These are phyloP conservation scores for Octodonta nipae DNA, from an alignment of 2,888 invertebrate species.

Conservation along the genomic window DNA sequence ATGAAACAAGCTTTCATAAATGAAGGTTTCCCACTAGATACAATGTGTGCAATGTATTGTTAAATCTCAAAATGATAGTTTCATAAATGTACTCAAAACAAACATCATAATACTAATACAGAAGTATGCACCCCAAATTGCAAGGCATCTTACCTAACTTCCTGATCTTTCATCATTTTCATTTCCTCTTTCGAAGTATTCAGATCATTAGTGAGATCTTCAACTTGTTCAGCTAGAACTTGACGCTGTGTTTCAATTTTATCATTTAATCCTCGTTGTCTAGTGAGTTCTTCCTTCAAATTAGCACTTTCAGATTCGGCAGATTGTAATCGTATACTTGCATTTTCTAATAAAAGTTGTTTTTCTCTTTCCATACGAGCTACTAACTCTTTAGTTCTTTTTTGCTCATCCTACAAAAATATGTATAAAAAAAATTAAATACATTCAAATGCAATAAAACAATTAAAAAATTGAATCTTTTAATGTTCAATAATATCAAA, in stretches of 20 bases:
- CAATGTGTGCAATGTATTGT: too few species aligned
- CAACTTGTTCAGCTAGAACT: conserved; percentile 41
- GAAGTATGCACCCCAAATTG: too few species aligned
- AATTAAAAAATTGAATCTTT: too few species aligned
- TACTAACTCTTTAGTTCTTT: conserved; percentile 70
- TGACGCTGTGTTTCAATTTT: conserved; percentile 44
- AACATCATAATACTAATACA: neutral
- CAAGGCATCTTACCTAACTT: conserved; percentile 26
- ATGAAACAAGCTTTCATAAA: too few species aligned
- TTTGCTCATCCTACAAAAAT: conserved; percentile 69
- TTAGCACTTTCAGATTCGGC: conserved; percentile 53
- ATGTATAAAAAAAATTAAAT: too few species aligned
- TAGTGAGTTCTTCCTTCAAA: conserved; percentile 51
- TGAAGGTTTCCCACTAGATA: too few species aligned
- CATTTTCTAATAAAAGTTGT: conserved; percentile 62
- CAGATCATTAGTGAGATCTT: conserved; percentile 42
- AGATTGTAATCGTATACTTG: conserved; percentile 54
- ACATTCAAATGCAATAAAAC: too few species aligned
- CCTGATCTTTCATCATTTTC: conserved; percentile 28
- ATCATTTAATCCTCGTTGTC: conserved; percentile 51
- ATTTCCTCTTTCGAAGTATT: conserved; percentile 37
- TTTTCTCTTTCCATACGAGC: conserved; percentile 75
- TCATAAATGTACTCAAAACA: too few species aligned
- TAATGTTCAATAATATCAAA: too few species aligned
- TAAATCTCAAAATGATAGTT: neutral